Conservation (phyloP, 2,888 invertebrate genomes). For the Lissonota sp. region DNA sequence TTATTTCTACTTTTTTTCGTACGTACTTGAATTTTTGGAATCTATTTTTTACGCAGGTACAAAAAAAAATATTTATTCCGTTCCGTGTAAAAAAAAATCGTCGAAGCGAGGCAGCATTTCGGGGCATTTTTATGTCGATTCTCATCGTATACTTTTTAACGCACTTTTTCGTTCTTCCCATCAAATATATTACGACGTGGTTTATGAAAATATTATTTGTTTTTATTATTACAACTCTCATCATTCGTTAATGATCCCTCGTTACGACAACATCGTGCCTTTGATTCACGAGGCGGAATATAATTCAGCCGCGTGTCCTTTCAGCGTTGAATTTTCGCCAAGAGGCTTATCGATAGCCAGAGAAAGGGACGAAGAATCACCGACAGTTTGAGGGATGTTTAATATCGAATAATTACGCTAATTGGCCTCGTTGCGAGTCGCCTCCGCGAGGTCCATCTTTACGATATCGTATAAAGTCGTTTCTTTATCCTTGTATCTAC, state of each 20-base stretch:
- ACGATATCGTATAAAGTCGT: conserved; percentile 22
- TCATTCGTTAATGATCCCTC: background rate
- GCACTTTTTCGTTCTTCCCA: no score
- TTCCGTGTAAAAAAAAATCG: no score
- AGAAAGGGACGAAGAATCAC: background rate
- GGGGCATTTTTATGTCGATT: no score
- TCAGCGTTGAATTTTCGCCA: background rate
- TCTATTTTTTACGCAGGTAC: no score
- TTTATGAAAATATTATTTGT: background rate
- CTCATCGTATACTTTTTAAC: no score
- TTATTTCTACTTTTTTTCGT: no score
- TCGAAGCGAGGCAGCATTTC: no score
- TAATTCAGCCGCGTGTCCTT: background rate
- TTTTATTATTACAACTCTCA: background rate
- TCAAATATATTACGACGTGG: no score
- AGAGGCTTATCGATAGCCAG: background rate
- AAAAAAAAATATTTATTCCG: no score
- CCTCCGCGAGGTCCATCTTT: conserved; percentile 13
- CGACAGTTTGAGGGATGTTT: conserved; percentile 30
- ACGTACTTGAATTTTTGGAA: no score
- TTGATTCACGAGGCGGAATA: conserved; percentile 4
- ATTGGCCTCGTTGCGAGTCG: conserved; percentile 27
- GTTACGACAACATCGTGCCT: background rate
- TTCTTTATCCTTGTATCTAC: background rate
- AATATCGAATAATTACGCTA: conserved; percentile 50